Percentiles rank a stretch among this genome's conserved stretches.
phyloP scores from a whole-genome alignment of 2,113 vertebrate species.

The Lophura nycthemera region DNA sequence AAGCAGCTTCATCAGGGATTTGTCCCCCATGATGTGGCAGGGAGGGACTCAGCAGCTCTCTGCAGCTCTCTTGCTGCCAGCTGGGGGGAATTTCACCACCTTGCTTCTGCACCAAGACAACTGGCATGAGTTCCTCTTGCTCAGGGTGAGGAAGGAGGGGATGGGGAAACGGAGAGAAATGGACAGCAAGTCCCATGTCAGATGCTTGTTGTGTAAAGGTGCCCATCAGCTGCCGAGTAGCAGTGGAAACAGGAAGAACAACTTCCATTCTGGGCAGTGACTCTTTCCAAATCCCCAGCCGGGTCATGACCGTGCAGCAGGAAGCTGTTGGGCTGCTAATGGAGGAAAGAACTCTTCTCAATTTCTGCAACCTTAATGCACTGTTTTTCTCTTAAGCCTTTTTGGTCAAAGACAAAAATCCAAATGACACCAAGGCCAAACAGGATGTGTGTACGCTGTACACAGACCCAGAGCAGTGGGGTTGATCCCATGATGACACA shows the following conservation, averaged over 20 bases:
- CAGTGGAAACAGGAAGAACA: not conserved
- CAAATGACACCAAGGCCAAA: rapidly evolving
- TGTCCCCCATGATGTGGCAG: not conserved
- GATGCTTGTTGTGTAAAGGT: not conserved
- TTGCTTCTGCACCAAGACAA: not conserved
- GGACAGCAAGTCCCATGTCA: not conserved
- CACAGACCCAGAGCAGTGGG: rapidly evolving
- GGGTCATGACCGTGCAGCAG: not conserved
- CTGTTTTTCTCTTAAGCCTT: not conserved
- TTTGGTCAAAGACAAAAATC: not conserved
- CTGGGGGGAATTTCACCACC: not conserved
- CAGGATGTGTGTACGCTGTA: not conserved
- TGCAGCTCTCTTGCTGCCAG: not conserved
- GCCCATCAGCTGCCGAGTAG: rapidly evolving
- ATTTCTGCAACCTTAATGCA: rapidly evolving
- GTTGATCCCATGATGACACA: not conserved
- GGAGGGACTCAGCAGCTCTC: not conserved
- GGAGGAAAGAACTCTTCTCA: not conserved
- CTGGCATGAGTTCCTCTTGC: not conserved
- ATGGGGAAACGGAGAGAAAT: not conserved
- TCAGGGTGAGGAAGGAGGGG: not conserved
- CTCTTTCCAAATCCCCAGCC: not conserved
- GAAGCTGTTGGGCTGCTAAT: not conserved
- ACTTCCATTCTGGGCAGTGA: not conserved
- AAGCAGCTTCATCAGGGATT: not conserved